phyloP scores from a whole-genome alignment of 2,113 vertebrate genomes.

The Platichthys flesus region DNA sequence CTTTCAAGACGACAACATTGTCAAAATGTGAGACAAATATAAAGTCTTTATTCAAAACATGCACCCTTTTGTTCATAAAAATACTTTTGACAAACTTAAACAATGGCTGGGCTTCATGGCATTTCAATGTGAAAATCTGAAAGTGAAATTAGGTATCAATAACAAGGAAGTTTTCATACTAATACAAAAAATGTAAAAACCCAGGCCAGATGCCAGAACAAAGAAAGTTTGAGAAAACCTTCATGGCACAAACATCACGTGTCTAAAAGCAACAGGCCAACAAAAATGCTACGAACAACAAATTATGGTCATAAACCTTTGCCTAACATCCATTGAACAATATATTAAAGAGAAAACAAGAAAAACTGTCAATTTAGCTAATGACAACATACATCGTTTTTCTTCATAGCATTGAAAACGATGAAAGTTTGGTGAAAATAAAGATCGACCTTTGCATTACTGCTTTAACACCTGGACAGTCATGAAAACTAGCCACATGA shows the following conservation, averaged over 20 bases:
- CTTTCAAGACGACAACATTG: no score
- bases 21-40: no score
- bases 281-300: background rate
- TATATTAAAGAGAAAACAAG: no score
- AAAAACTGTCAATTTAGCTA: no score
- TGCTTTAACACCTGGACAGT: no score
- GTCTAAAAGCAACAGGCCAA: background rate
- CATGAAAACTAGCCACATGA: no score
- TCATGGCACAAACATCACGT: no score
- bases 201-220: background rate
- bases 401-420: no score
- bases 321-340: background rate
- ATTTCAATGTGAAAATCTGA: slow-evolving; percentile 41
- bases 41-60: no score
- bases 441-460: no score
- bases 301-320: background rate
- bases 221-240: background rate
- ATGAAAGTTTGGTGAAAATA: no score
- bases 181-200: background rate
- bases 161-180: slow-evolving; percentile 1
- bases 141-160: background rate
- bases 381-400: no score
- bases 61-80: background rate
- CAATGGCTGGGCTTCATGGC: slow-evolving; percentile 3
- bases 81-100: slow-evolving; percentile 18